Conservation (phyloP, 2,797 vertebrate genomes). For the Threskiornis aethiopicus region DNA sequence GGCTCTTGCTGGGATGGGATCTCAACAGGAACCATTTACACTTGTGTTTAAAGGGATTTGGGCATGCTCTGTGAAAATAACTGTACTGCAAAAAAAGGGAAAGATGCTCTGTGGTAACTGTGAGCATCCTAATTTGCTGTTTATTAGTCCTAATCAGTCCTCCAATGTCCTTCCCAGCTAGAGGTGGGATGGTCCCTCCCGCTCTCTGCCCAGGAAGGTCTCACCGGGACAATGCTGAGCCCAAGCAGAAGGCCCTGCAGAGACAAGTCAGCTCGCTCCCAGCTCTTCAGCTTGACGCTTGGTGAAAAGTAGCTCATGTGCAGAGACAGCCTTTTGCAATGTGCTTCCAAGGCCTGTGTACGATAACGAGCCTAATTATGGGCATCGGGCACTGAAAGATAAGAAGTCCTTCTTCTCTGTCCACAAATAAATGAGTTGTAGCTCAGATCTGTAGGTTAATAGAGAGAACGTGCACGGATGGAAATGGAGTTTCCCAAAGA, state of each 20-base stretch:
- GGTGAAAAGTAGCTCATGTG: background rate
- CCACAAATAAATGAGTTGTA: background rate
- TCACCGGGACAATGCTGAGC: background rate
- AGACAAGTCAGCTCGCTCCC: background rate
- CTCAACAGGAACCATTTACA: background rate
- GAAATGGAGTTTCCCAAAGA: conserved; percentile 8
- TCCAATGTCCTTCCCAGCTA: background rate
- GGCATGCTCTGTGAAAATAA: background rate
- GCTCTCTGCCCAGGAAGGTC: background rate
- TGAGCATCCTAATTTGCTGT: background rate
- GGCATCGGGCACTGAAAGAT: background rate
- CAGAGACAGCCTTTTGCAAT: background rate
- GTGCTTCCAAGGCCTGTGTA: background rate
- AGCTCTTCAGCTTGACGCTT: background rate
- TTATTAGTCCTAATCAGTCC: background rate
- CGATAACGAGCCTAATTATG: conserved; percentile 11
- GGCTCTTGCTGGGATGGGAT: background rate
- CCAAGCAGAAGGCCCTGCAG: background rate
- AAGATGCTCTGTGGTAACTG: background rate
- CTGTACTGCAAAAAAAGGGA: background rate
- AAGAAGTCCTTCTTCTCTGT: background rate
- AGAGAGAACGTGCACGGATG: background rate
- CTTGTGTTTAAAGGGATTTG: background rate
- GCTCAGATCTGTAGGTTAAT: background rate
- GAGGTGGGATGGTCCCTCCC: background rate